A percentile compares a stretch with the other conserved stretches of the same genome.
Conservation (phyloP, 92 coral and sea anemone genomes). For the Umimayanthus kanabou region DNA sequence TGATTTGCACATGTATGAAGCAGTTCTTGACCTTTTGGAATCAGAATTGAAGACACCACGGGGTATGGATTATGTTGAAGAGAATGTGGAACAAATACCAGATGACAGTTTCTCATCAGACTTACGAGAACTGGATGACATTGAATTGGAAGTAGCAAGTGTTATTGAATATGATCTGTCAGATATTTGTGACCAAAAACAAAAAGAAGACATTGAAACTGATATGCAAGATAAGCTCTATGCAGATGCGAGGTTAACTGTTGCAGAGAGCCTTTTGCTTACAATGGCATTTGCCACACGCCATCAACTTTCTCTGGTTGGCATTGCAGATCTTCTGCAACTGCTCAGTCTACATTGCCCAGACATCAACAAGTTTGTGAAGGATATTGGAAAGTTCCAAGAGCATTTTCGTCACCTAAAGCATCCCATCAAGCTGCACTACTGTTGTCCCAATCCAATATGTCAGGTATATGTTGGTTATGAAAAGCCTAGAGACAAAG, state of each 20-base stretch:
- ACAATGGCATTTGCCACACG: conserved; percentile 31
- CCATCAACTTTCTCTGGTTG: conserved; percentile 27
- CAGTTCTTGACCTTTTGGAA: too few relatives aligned
- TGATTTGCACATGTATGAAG: background rate
- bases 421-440: conserved; percentile 11
- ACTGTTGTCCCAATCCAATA: conserved; percentile 17
- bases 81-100: too few relatives aligned
- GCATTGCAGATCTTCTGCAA: conserved; percentile 10
- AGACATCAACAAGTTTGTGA: background rate
- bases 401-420: conserved; percentile 12
- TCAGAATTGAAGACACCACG: too few relatives aligned
- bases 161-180: too few relatives aligned
- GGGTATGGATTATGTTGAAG: too few relatives aligned
- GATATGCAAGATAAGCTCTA: too few relatives aligned
- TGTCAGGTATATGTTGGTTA: conserved; percentile 7
- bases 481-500: background rate
- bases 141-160: too few relatives aligned
- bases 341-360: conserved; percentile 21
- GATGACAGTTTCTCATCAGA: too few relatives aligned
- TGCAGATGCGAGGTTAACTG: conserved; percentile 2
- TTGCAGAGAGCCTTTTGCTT: conserved; percentile 11
- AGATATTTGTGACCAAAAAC: too few relatives aligned
- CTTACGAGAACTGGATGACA: too few relatives aligned
- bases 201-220: too few relatives aligned
- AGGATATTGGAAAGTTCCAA: conserved; percentile 4